These are phyloP conservation scores for Linurgus olivaceus DNA, from an alignment of 2,797 vertebrate genomes.

Conservation along the genomic window DNA sequence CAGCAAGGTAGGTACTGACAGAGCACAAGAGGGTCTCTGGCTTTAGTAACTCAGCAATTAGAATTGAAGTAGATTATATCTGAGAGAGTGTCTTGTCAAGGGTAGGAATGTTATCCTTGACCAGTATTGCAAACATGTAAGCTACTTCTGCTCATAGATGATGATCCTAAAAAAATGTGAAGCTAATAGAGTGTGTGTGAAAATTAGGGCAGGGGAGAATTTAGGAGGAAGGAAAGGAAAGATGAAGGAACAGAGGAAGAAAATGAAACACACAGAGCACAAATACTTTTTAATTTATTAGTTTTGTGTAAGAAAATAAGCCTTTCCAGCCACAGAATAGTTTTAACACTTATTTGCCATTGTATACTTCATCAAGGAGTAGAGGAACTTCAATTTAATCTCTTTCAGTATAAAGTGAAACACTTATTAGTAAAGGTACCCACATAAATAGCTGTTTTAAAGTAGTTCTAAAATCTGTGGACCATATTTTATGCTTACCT, in stretches of 20 bases:
- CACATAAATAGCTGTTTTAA: slow-evolving; percentile 44
- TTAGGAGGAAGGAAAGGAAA: neutral
- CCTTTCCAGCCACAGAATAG: neutral
- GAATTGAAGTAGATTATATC: slow-evolving; percentile 23
- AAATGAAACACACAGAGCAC: neutral
- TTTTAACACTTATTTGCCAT: slow-evolving; percentile 13
- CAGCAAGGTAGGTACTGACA: neutral
- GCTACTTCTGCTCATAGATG: slow-evolving; percentile 12
- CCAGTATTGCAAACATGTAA: slow-evolving; percentile 23
- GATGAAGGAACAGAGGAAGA: neutral
- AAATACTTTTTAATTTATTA: neutral
- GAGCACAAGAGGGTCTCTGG: neutral
- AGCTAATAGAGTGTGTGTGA: neutral
- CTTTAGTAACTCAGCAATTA: slow-evolving; percentile 35
- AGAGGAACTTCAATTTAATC: slow-evolving; percentile 39
- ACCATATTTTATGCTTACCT: slow-evolving; percentile 57
- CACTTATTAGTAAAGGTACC: slow-evolving; percentile 7
- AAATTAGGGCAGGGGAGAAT: neutral
- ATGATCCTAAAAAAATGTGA: slow-evolving; percentile 3
- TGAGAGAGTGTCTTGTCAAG: slow-evolving; percentile 15
- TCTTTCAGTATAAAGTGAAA: slow-evolving; percentile 22
- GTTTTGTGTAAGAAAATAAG: slow-evolving; percentile 9
- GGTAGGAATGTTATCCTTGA: slow-evolving; percentile 44
- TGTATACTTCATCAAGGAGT: slow-evolving; percentile 8
- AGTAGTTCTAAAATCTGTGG: slow-evolving; percentile 23